Evolutionary conservation across 2,888 invertebrate species (phyloP), one percentile per base, ranked within the genome.

Genomic region (Conops quadrifasciatus): DNA sequence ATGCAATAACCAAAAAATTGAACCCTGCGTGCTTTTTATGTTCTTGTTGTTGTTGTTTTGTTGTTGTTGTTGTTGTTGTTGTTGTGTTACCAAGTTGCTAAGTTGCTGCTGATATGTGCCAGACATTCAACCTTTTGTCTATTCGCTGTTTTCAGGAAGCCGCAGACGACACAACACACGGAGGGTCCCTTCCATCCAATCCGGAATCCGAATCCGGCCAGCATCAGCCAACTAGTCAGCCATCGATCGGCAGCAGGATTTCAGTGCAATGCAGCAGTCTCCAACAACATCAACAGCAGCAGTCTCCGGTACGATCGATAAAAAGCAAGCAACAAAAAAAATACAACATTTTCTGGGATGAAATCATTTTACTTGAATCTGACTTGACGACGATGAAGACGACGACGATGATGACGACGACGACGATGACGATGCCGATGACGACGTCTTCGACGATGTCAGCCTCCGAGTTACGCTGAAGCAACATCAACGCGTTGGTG

Each of bases 1-100:
- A 62, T 68, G 24, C 68, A 58, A 68, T 68, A 68, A 68, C 68
- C 51, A 62, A 68, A 68, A 68, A 62, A 56, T 66, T 67, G 56
- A 58, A 66, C 67, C 24, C 58, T 58, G 56, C 58, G 67, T 67
- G 66, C 36, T 67, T 67, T 56, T 43, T 28, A 28, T 28, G 49
- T 49, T 36, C 47, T 16, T 49, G 24, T 49, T 24, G 26, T 26
- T 21, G 64, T 28, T 16, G n/a, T 19, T 13, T 15, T 3, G 47
- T n/a, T 53, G n/a, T 53, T 28, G 28, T 7, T 36, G 53, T 53
- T 45, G 51, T 9, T 49, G 26, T 49, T 24, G 30, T 49, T n/a
- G 51, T 19, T 51, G 65, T 58, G 0, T 28, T 58, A 24, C 21
- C 11, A 36, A 36, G 24, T 56, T 56, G 53, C n/a, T 49, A 24